Conservation (phyloP, 2,797 vertebrate species). For the Pipistrellus pygmaeus region DNA sequence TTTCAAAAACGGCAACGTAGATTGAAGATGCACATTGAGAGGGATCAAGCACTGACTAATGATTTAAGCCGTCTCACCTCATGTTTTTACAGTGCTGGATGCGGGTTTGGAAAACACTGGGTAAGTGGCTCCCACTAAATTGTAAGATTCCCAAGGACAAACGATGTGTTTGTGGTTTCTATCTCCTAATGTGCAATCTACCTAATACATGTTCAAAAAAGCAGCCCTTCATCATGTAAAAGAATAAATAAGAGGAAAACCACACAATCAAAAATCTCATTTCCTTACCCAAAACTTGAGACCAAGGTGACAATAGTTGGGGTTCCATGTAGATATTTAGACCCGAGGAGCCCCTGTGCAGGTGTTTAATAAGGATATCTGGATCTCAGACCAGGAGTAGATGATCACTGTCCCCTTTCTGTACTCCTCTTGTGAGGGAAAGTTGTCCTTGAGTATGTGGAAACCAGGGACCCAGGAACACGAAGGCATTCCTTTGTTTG, state of each 20-base stretch:
- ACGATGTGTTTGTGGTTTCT: not conserved
- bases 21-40: not conserved
- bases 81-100: not conserved
- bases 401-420: not conserved
- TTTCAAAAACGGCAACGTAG: constrained; percentile 23
- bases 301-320: not conserved
- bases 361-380: not conserved
- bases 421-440: not conserved
- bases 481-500: not conserved
- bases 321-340: not conserved
- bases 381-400: not conserved
- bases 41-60: not conserved
- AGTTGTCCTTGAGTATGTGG: not conserved
- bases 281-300: constrained; percentile 7
- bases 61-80: not conserved
- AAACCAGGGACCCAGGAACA: not conserved
- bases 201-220: not conserved
- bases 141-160: not conserved
- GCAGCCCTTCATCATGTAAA: not conserved
- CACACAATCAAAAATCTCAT: not conserved
- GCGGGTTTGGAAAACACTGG: not conserved
- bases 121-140: not conserved
- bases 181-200: not conserved
- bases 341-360: not conserved
- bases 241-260: not conserved